A percentile compares a stretch with the other conserved stretches of the same genome.
Conservation (phyloP, 2,113 vertebrate genomes). For the Protobothrops flavoviridis region DNA sequence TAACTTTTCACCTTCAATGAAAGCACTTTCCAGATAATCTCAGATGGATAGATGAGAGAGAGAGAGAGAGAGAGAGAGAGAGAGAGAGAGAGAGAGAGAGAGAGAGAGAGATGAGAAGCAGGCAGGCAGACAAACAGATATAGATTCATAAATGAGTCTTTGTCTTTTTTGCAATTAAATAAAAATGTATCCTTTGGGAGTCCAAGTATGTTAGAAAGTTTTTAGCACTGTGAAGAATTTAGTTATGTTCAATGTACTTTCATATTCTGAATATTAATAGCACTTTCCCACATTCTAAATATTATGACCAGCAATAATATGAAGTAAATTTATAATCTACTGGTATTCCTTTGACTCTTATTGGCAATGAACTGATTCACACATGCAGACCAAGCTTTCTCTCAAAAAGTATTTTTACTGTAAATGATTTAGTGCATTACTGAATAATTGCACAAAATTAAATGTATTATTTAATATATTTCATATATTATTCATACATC, state of each 20-base stretch:
- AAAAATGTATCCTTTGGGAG: neutral
- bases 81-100: too few species aligned
- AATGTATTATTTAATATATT: neutral
- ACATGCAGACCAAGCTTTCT: conserved; percentile 24
- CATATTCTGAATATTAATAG: neutral
- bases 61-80: too few species aligned
- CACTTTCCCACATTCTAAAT: neutral
- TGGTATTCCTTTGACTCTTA: neutral
- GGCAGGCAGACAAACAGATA: neutral
- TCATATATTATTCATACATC: conserved; percentile 5
- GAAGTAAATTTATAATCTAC: conserved; percentile 15
- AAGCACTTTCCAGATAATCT: neutral
- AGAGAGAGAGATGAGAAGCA: too few species aligned
- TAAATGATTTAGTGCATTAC: conserved; percentile 24
- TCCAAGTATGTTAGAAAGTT: neutral
- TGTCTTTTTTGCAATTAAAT: neutral
- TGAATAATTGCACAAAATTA: conserved; percentile 13
- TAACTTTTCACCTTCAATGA: neutral
- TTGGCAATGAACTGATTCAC: conserved; percentile 6
- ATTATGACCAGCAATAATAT: conserved; percentile 18
- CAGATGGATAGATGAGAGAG: too few species aligned
- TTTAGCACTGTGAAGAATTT: neutral
- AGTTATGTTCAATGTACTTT: neutral
- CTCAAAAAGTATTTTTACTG: conserved; percentile 17
- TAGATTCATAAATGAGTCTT: neutral